phyloP scores from a whole-genome alignment of 1,140 invertebrate genomes.

The Philopotamus ludificatus region DNA sequence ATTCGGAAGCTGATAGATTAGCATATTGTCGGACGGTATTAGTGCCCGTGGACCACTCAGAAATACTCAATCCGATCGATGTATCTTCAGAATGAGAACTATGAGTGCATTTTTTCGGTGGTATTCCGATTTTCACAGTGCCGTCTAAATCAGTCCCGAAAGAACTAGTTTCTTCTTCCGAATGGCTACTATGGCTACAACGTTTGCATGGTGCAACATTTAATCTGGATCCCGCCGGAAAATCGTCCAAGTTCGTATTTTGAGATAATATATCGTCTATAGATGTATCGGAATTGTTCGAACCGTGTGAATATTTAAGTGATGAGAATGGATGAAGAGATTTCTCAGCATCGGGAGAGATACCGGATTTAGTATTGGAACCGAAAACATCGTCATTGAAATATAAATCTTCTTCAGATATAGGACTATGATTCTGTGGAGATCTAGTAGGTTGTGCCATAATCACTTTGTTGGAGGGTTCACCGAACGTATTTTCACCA shows the following conservation, averaged over 20 bases:
- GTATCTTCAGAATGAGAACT: slow-evolving; percentile 82
- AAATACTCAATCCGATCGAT: slow-evolving; percentile 77
- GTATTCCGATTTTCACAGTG: slow-evolving; percentile 73
- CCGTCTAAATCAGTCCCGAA: slow-evolving; percentile 73
- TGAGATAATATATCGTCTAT: slow-evolving; percentile 60
- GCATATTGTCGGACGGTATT: slow-evolving; percentile 75
- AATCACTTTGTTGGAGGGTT: slow-evolving; percentile 53
- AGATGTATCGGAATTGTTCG: slow-evolving; percentile 63
- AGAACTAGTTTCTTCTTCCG: slow-evolving; percentile 66
- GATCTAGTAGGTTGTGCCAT: slow-evolving; percentile 60
- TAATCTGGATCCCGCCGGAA: slow-evolving; percentile 43
- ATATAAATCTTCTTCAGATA: slow-evolving; percentile 64
- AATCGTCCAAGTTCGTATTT: slow-evolving; percentile 49
- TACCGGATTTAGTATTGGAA: slow-evolving; percentile 56
- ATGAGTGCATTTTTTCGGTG: slow-evolving; percentile 72
- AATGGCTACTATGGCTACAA: slow-evolving; percentile 64
- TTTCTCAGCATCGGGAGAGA: slow-evolving; percentile 59
- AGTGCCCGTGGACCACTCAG: slow-evolving; percentile 80
- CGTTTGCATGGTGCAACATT: slow-evolving; percentile 57
- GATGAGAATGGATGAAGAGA: slow-evolving; percentile 50
- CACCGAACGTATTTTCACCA: slow-evolving; percentile 30
- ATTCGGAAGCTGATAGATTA: slow-evolving; percentile 66
- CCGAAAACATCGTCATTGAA: slow-evolving; percentile 66
- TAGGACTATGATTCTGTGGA: slow-evolving; percentile 59
- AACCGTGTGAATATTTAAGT: slow-evolving; percentile 62